Conservation (phyloP, 1,140 invertebrate species). For the Thaumetopoea pityocampa region DNA sequence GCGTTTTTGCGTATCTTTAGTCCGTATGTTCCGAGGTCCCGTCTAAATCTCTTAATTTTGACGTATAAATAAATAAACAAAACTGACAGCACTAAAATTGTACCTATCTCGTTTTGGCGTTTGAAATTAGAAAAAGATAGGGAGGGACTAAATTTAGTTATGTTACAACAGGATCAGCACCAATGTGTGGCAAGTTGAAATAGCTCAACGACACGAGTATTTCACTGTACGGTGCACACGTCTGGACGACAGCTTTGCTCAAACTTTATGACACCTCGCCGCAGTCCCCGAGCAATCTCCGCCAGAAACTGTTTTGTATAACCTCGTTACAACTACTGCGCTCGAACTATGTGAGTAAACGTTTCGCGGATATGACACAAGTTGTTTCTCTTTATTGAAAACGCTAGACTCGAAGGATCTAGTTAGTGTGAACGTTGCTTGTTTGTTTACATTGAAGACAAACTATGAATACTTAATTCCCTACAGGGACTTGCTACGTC, state of each 20-base stretch:
- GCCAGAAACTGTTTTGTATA: constrained; percentile 51
- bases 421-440: constrained; percentile 10
- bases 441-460: constrained; percentile 20
- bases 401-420: constrained; percentile 16
- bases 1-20: too few relatives aligned
- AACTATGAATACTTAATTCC: constrained; percentile 19
- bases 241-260: constrained; percentile 38
- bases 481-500: constrained; percentile 3
- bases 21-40: too few relatives aligned
- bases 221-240: constrained; percentile 42
- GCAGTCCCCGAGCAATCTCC: constrained; percentile 54
- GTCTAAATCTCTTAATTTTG: too few relatives aligned
- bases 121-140: too few relatives aligned
- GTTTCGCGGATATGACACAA: constrained; percentile 44
- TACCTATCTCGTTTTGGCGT: too few relatives aligned
- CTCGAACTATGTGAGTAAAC: constrained; percentile 37
- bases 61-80: too few relatives aligned
- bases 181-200: constrained; percentile 29
- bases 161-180: too few relatives aligned
- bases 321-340: constrained; percentile 55
- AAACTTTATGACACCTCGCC: constrained; percentile 60
- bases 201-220: constrained; percentile 42
- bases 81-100: too few relatives aligned
- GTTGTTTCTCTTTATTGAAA: constrained; percentile 56
- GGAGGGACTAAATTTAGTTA: too few relatives aligned